Percentiles rank a stretch among this genome's conserved stretches.
Conservation (phyloP, 92 coral and sea anemone genomes). For the Epizoanthus fatuus region DNA sequence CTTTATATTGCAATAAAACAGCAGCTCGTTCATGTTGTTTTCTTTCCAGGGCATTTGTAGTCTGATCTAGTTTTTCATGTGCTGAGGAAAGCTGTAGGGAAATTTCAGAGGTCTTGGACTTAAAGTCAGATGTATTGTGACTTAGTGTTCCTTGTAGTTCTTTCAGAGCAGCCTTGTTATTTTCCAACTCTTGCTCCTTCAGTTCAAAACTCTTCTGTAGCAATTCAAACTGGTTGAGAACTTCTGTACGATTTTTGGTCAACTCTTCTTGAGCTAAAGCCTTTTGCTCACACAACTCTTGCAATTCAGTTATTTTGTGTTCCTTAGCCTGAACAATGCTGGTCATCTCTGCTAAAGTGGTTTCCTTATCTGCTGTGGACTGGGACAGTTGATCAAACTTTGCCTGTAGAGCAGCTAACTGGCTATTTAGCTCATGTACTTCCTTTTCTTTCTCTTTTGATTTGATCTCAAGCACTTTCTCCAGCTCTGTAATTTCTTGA, state of each 20-base stretch:
- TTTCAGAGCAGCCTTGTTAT: neutral
- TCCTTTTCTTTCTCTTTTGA: constrained; percentile 64
- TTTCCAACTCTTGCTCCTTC: neutral
- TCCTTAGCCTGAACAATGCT: constrained; percentile 9
- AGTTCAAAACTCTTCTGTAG: constrained; percentile 15
- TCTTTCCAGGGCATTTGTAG: constrained; percentile 15
- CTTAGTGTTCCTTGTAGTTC: constrained; percentile 28
- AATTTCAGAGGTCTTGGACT: constrained; percentile 22
- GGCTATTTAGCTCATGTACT: constrained; percentile 44
- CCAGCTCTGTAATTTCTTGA: constrained; percentile 17
- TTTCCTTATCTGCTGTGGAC: constrained; percentile 13
- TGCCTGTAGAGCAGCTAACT: constrained; percentile 23
- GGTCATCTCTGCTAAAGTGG: constrained; percentile 9
- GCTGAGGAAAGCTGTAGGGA: constrained; percentile 42
- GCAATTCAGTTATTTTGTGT: neutral
- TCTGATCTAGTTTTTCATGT: constrained; percentile 48
- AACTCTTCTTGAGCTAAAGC: neutral
- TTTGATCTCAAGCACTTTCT: constrained; percentile 43
- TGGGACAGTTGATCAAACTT: constrained; percentile 21
- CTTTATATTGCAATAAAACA: constrained; percentile 44
- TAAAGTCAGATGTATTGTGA: constrained; percentile 19
- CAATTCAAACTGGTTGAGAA: neutral
- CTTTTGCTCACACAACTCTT: constrained; percentile 2
- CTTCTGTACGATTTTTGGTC: neutral
- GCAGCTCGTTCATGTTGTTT: constrained; percentile 47